Evolutionary conservation across 2,888 invertebrate genomes (phyloP).

Genomic region (Lordiphosa fenestrarum): DNA sequence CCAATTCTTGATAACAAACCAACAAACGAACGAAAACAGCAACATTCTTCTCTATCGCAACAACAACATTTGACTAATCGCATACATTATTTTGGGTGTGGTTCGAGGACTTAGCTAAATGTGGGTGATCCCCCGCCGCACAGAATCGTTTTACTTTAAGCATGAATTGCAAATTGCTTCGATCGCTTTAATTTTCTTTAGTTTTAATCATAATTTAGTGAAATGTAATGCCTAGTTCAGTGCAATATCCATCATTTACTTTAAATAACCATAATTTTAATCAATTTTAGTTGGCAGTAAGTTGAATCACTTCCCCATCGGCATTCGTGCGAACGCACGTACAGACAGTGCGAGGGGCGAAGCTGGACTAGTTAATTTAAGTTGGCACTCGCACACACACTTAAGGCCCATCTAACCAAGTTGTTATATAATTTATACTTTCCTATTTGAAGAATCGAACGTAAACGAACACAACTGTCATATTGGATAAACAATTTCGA

Average conservation of each 20-base stretch:
- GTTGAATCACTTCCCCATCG: slow-evolving; percentile 32
- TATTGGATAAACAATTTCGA: slow-evolving; percentile 65
- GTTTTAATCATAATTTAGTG: slow-evolving; percentile 43
- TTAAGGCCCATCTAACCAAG: slow-evolving; percentile 33
- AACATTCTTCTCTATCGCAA: slow-evolving; percentile 32
- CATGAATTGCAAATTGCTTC: slow-evolving; percentile 33
- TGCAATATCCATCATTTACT: slow-evolving; percentile 58
- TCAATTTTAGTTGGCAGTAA: slow-evolving; percentile 21
- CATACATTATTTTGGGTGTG: slow-evolving; percentile 61
- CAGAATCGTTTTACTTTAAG: slow-evolving; percentile 15
- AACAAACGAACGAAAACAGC: slow-evolving; percentile 33
- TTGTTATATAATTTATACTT: slow-evolving; percentile 62
- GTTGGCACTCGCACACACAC: slow-evolving; percentile 44
- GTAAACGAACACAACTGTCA: slow-evolving; percentile 70
- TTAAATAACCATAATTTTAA: slow-evolving; percentile 41
- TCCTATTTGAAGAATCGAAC: slow-evolving; percentile 58
- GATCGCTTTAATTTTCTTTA: slow-evolving; percentile 43
- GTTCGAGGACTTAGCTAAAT: slow-evolving; percentile 68
- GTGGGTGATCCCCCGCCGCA: slow-evolving; percentile 41
- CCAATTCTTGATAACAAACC: slow-evolving; percentile 58
- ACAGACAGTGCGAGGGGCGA: too few species aligned
- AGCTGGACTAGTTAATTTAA: slow-evolving; percentile 55
- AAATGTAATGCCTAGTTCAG: slow-evolving; percentile 68
- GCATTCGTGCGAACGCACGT: background rate
- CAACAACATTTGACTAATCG: slow-evolving; percentile 63